Percentiles rank a stretch among this genome's conserved stretches.
These are phyloP conservation scores for Callinectes sapidus DNA, from an alignment of 2,888 invertebrate genomes.

Conservation along the genomic window DNA sequence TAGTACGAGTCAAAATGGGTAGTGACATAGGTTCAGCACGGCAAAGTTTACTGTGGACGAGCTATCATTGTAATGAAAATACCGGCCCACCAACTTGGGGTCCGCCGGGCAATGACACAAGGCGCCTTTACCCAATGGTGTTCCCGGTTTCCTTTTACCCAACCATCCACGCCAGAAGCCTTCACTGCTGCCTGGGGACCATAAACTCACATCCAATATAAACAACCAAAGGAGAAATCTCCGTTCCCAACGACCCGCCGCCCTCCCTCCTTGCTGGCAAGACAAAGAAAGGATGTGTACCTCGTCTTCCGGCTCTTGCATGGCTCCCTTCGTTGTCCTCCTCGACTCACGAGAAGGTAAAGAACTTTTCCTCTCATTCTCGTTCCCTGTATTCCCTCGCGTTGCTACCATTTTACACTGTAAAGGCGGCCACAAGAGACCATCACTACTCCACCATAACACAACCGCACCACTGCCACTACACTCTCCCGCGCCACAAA, in stretches of 20 bases:
- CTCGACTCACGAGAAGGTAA: slow-evolving; percentile 60
- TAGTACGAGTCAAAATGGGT: background rate
- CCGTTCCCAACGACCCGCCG: background rate
- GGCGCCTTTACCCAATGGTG: background rate
- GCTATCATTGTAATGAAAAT: background rate
- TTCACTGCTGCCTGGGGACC: background rate
- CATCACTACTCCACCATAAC: slow-evolving; percentile 32
- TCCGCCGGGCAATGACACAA: background rate
- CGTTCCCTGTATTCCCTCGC: slow-evolving; percentile 56
- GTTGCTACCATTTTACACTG: slow-evolving; percentile 59
- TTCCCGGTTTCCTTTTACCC: background rate
- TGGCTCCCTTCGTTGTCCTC: slow-evolving; percentile 50
- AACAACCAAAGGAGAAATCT: background rate
- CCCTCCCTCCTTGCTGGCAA: background rate
- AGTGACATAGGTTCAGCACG: background rate
- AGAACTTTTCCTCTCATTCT: slow-evolving; percentile 44
- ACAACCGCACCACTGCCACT: background rate
- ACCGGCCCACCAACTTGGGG: background rate
- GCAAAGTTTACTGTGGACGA: background rate
- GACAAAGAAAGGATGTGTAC: slow-evolving; percentile 38
- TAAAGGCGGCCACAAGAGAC: slow-evolving; percentile 40
- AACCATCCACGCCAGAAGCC: background rate
- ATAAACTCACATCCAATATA: background rate
- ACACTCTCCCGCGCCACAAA: slow-evolving; percentile 5
- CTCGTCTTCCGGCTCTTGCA: slow-evolving; percentile 66